Conservation (phyloP, 2,888 invertebrate species). For the Arge pagana region DNA sequence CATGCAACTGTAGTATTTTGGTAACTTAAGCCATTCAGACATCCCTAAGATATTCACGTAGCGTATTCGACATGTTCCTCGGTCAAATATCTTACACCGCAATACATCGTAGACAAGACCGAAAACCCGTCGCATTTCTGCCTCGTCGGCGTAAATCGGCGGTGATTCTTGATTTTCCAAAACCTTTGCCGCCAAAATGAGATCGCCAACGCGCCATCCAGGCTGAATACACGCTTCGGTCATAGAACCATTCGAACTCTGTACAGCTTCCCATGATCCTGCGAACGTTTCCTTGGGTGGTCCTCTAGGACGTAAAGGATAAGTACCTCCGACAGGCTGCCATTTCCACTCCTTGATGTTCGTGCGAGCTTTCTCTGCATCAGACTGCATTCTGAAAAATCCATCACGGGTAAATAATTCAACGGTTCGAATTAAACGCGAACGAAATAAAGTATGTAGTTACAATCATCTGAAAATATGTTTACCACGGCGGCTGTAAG, state of each 20-base stretch:
- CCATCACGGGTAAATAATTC: too few species aligned
- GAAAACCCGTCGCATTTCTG: constrained; percentile 75
- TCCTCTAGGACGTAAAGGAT: constrained; percentile 31
- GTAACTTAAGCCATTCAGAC: background rate
- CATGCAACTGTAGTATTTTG: background rate
- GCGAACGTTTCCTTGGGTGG: constrained; percentile 25
- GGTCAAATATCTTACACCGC: constrained; percentile 68
- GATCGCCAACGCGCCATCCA: constrained; percentile 48
- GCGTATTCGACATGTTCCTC: too few species aligned
- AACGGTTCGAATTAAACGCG: too few species aligned
- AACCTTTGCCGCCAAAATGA: constrained; percentile 46
- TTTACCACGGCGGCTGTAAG: too few species aligned
- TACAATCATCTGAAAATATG: too few species aligned
- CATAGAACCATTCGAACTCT: constrained; percentile 39
- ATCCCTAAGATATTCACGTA: background rate
- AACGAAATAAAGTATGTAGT: too few species aligned
- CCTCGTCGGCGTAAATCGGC: constrained; percentile 62
- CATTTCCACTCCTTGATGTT: constrained; percentile 40
- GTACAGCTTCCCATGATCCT: constrained; percentile 30
- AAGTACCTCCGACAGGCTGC: constrained; percentile 32
- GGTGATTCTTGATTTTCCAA: constrained; percentile 31
- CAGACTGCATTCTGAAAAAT: constrained; percentile 6
- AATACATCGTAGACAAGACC: constrained; percentile 76
- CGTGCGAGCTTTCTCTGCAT: constrained; percentile 9
- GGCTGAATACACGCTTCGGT: constrained; percentile 42